Conservation (phyloP, 2,113 vertebrate species). For the Lagopus muta region DNA sequence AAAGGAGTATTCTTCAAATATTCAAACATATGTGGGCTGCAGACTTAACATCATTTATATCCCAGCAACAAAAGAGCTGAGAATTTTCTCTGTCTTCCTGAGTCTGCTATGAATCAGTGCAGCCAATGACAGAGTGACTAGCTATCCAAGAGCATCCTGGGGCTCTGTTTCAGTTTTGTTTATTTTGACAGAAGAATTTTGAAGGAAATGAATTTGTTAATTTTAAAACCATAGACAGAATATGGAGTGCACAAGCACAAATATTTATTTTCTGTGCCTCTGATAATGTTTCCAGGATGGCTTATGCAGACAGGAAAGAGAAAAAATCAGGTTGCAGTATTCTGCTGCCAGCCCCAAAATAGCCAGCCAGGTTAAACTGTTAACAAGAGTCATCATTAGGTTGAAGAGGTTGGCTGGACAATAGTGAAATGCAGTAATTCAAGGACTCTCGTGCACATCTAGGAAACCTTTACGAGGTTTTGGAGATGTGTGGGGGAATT, state of each 20-base stretch:
- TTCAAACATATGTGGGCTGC: not conserved
- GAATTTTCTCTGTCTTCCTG: not conserved
- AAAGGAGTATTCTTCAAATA: not conserved
- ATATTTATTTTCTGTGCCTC: not conserved
- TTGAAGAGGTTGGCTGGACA: not conserved
- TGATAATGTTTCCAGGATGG: not conserved
- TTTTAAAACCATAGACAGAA: not conserved
- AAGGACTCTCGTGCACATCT: not conserved
- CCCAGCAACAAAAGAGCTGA: not conserved
- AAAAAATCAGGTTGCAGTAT: not conserved
- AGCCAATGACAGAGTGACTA: not conserved
- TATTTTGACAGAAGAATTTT: not conserved
- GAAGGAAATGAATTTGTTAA: not conserved
- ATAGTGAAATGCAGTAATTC: not conserved
- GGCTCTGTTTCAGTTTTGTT: not conserved
- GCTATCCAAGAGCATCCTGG: not conserved
- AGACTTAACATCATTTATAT: not conserved
- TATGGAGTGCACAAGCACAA: not conserved
- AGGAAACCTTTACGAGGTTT: accelerated
- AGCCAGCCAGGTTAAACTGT: not conserved
- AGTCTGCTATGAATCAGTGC: not conserved
- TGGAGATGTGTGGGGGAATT: accelerated
- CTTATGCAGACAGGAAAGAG: too few species aligned
- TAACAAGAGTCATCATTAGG: not conserved
- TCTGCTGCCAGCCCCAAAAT: not conserved